Evolutionary conservation across 2,888 invertebrate genomes (phyloP).

Genomic region (Allygus modestus): DNA sequence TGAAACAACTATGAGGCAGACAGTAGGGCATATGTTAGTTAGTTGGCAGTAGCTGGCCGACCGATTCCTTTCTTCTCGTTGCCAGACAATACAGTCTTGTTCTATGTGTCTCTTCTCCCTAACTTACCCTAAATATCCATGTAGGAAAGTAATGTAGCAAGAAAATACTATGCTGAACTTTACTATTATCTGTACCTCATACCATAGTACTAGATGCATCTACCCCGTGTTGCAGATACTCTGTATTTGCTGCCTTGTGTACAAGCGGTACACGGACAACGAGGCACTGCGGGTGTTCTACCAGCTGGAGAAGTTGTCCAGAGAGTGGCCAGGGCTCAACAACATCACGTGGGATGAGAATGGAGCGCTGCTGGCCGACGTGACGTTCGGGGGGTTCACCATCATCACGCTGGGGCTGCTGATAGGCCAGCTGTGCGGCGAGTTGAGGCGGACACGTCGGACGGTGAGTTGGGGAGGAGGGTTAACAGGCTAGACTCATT

Average conservation of each 20-base stretch:
- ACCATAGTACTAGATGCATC: too few species aligned
- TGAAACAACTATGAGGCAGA: too few species aligned
- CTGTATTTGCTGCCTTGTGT: constrained; percentile 82
- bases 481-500: too few species aligned
- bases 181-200: too few species aligned
- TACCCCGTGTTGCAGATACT: constrained; percentile 78
- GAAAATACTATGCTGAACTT: too few species aligned
- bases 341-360: constrained; percentile 86
- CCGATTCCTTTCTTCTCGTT: too few species aligned
- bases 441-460: constrained; percentile 80
- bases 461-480: constrained; percentile 73
- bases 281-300: constrained; percentile 83
- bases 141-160: too few species aligned
- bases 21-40: too few species aligned
- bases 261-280: constrained; percentile 84
- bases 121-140: too few species aligned
- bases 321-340: constrained; percentile 86
- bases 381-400: constrained; percentile 83
- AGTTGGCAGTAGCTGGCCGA: too few species aligned
- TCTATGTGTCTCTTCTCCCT: too few species aligned
- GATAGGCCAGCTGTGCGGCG: constrained; percentile 81
- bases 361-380: constrained; percentile 82
- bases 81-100: too few species aligned
- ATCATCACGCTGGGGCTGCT: constrained; percentile 84
- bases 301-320: constrained; percentile 83